These are phyloP conservation scores for Phorcus lineatus DNA, from an alignment of 2,888 invertebrate genomes.

Conservation along the genomic window DNA sequence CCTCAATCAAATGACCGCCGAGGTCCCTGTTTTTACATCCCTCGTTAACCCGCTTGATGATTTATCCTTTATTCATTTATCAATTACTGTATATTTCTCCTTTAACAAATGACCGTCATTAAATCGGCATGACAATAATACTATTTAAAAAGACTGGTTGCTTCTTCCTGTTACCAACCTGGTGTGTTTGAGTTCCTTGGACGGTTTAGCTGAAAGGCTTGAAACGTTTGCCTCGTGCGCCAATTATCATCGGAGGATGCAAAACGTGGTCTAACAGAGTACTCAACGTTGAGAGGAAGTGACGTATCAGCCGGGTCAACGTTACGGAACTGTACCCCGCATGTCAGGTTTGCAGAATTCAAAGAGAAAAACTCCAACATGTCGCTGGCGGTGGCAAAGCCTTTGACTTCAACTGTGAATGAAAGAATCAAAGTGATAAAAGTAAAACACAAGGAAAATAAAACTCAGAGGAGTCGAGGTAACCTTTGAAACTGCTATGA, in stretches of 20 bases:
- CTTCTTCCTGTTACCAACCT: neutral
- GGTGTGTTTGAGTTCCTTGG: constrained; percentile 27
- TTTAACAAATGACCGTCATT: no score
- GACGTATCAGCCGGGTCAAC: neutral
- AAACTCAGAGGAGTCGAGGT: no score
- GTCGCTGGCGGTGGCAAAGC: constrained; percentile 13
- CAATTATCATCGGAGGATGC: constrained; percentile 29
- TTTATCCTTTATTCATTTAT: no score
- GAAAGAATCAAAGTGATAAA: neutral
- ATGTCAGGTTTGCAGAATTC: neutral
- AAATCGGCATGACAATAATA: no score
- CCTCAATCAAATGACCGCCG: no score
- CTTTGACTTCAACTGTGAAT: constrained; percentile 7
- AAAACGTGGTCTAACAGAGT: neutral
- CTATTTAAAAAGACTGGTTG: no score
- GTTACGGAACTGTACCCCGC: constrained; percentile 26
- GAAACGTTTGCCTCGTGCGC: constrained; percentile 44
- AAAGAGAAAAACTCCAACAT: constrained; percentile 25
- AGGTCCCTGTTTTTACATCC: no score
- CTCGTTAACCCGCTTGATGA: no score
- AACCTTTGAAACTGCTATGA: no score
- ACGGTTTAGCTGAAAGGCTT: constrained; percentile 44
- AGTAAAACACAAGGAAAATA: no score
- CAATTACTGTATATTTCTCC: no score
- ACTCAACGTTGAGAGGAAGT: neutral